Conservation (phyloP, 2,797 vertebrate genomes). For the Odontamblyopus rebecca region DNA sequence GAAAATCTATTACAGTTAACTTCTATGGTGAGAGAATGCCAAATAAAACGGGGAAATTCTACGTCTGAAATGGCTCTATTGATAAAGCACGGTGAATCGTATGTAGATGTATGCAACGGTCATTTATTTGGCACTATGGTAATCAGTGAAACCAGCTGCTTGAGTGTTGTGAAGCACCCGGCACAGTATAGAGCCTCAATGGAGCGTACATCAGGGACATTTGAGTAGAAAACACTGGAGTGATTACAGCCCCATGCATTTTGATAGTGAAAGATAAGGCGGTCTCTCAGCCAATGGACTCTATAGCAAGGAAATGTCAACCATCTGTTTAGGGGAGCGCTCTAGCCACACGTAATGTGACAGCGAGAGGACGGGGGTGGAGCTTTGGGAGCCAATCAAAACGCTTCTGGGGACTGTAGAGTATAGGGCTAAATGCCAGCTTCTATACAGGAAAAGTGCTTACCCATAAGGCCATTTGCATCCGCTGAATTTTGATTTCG, state of each 20-base stretch:
- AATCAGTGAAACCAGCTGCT: constrained; percentile 55
- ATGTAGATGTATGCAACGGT: constrained; percentile 8
- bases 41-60: neutral
- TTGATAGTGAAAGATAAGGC: constrained; percentile 34
- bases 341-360: constrained; percentile 13
- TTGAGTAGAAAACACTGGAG: constrained; percentile 24
- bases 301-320: constrained; percentile 36
- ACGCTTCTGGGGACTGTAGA: constrained; percentile 6
- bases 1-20: neutral
- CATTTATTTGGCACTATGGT: constrained; percentile 35
- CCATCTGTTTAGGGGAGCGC: constrained; percentile 31
- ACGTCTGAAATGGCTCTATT: neutral
- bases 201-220: constrained; percentile 30
- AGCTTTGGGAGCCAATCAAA: constrained; percentile 11
- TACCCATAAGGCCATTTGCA: neutral
- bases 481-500: neutral
- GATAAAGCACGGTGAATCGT: neutral
- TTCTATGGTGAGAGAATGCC: neutral
- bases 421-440: neutral
- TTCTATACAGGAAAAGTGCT: neutral
- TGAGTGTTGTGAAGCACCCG: constrained; percentile 33
- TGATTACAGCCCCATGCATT: constrained; percentile 26
- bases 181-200: constrained; percentile 17
- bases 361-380: neutral
- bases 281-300: constrained; percentile 12